These are phyloP conservation scores for Coracopsis vasa DNA, from an alignment of 2,113 vertebrate species.

Conservation along the genomic window DNA sequence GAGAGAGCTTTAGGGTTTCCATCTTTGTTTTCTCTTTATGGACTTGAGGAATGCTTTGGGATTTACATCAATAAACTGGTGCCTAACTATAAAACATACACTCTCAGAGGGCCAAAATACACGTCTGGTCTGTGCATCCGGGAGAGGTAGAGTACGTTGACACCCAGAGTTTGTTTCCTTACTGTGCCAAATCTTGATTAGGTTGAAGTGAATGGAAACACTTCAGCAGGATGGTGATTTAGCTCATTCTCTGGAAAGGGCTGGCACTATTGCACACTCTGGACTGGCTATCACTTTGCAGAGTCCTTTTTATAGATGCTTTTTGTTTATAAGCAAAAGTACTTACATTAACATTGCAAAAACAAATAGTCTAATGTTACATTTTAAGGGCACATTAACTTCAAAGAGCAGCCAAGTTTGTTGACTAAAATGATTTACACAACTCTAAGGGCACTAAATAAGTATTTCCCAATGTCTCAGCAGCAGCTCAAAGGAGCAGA, in stretches of 20 bases:
- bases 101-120: neutral
- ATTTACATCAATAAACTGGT: neutral
- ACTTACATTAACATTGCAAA: slow-evolving; percentile 10
- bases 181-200: neutral
- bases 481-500: slow-evolving; percentile 34
- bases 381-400: slow-evolving; percentile 43
- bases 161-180: neutral
- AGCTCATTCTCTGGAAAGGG: neutral
- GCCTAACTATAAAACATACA: neutral
- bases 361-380: slow-evolving; percentile 25
- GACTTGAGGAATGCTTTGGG: neutral
- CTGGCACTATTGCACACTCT: neutral
- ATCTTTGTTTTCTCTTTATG: neutral
- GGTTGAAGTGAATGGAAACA: neutral
- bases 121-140: neutral
- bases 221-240: neutral
- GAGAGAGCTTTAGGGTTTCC: neutral
- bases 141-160: neutral
- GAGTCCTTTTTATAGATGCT: slow-evolving; percentile 13
- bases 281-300: neutral
- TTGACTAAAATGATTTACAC: slow-evolving; percentile 45
- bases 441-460: slow-evolving; percentile 16
- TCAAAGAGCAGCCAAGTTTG: slow-evolving; percentile 26
- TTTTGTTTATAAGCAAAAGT: slow-evolving; percentile 21
- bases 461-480: slow-evolving; percentile 53